phyloP scores from a whole-genome alignment of 1,140 invertebrate genomes.

The Eriocheir sinensis region DNA sequence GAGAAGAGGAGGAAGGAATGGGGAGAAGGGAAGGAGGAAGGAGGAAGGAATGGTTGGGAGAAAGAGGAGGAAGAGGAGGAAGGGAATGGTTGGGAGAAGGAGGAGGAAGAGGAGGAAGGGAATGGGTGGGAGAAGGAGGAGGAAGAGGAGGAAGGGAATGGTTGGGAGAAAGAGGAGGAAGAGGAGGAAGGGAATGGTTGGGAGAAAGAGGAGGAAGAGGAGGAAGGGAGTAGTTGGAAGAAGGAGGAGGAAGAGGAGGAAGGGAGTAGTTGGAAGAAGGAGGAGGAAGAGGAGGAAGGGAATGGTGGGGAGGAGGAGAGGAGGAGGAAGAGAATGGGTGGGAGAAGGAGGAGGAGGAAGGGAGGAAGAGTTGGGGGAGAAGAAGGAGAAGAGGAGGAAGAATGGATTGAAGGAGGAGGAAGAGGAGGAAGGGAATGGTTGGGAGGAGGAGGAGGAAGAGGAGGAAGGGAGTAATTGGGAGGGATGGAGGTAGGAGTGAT shows the following conservation, averaged over 20 bases:
- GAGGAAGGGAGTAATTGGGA: no score
- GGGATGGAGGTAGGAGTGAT: background rate
- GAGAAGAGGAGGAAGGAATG: background rate
- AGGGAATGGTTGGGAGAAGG: background rate
- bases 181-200: background rate
- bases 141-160: no score
- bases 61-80: background rate
- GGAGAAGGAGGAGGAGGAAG: background rate
- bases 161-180: background rate
- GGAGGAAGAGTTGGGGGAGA: background rate
- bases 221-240: background rate
- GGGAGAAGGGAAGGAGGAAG: background rate
- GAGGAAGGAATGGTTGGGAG: background rate
- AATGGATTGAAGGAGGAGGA: no score
- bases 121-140: no score
- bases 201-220: no score
- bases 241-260: background rate
- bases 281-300: background rate
- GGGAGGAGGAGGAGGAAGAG: no score
- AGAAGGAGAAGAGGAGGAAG: background rate
- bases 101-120: background rate
- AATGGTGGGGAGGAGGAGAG: background rate
- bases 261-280: background rate
- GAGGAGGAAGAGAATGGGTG: background rate
- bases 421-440: background rate